Evolutionary conservation across 2,888 invertebrate genomes (phyloP).

Genomic region (Pegoplata infirma): DNA sequence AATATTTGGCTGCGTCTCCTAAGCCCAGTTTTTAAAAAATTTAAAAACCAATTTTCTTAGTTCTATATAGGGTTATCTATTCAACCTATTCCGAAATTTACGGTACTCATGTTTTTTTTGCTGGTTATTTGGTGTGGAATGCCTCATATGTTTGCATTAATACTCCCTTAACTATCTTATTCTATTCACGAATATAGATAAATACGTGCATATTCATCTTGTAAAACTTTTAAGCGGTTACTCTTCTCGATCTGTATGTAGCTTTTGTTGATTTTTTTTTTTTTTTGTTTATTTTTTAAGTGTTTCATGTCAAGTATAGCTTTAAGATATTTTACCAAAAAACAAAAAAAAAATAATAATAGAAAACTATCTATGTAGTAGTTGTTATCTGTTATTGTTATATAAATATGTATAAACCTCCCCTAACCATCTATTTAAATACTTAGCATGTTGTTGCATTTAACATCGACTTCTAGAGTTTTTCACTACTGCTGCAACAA

Average conservation of each 20-base stretch:
- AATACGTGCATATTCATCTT: conserved; percentile 11
- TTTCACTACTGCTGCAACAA: neutral
- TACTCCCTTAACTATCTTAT: neutral
- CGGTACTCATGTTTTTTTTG: too few species aligned
- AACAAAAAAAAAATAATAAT: neutral
- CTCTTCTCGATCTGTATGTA: neutral
- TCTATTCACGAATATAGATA: neutral
- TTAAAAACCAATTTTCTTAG: too few species aligned
- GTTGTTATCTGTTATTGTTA: conserved; percentile 8
- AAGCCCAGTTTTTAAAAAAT: too few species aligned
- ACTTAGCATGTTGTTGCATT: neutral
- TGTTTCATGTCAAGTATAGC: conserved; percentile 50
- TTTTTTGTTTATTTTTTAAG: conserved; percentile 19
- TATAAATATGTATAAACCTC: neutral
- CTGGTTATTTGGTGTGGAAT: too few species aligned
- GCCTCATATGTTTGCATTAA: too few species aligned
- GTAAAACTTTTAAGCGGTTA: neutral
- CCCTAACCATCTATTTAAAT: too few species aligned
- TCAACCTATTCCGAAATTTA: too few species aligned
- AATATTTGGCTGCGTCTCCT: too few species aligned
- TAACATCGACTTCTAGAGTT: neutral
- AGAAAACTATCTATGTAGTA: conserved; percentile 4
- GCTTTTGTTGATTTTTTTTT: neutral
- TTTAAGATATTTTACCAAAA: conserved; percentile 37
- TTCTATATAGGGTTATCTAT: too few species aligned